These are phyloP conservation scores for Parauchenoglanis ngamensis DNA, from an alignment of 2,797 vertebrate species.

Conservation along the genomic window DNA sequence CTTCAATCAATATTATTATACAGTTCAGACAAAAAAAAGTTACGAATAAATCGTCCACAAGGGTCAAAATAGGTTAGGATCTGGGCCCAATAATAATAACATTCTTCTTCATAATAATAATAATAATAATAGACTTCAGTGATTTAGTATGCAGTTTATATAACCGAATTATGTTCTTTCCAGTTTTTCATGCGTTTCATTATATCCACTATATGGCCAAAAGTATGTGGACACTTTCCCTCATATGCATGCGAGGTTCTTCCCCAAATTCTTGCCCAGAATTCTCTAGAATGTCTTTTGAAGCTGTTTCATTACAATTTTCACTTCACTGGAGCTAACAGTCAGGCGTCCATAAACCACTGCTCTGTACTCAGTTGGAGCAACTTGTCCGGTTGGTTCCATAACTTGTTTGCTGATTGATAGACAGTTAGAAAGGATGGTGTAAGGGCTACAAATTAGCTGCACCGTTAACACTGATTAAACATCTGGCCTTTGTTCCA, in stretches of 20 bases:
- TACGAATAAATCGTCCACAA: background rate
- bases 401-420: background rate
- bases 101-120: background rate
- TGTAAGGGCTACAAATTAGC: background rate
- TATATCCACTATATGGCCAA: background rate
- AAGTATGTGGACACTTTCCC: constrained; percentile 3
- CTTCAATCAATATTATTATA: background rate
- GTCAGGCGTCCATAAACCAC: background rate
- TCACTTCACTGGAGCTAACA: background rate
- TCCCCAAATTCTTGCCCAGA: background rate
- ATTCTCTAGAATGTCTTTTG: background rate
- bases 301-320: background rate
- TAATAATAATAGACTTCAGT: background rate
- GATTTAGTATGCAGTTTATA: background rate
- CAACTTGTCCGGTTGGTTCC: background rate
- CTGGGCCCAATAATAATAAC: background rate
- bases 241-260: background rate
- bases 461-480: background rate
- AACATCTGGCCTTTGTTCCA: background rate
- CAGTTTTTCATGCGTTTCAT: background rate
- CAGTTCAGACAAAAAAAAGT: background rate
- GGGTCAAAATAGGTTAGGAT: background rate
- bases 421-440: background rate
- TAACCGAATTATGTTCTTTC: background rate
- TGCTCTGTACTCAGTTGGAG: background rate